phyloP scores from a whole-genome alignment of 2,888 invertebrate species.

The Cetonia aurata region DNA sequence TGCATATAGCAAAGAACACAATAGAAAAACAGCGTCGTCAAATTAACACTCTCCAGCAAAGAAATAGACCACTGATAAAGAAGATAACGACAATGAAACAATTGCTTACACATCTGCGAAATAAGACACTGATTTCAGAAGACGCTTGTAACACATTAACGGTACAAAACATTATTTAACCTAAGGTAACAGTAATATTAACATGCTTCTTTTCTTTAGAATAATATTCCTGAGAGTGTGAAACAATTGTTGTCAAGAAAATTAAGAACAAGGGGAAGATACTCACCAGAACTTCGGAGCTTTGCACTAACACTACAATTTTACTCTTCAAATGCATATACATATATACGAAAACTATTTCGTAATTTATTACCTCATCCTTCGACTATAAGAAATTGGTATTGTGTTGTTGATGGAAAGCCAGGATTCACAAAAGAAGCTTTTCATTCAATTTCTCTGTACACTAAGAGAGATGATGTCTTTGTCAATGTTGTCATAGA shows the following conservation, averaged over 20 bases:
- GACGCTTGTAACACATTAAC: slow-evolving; percentile 43
- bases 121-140: slow-evolving; percentile 42
- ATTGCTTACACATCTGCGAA: slow-evolving; percentile 39
- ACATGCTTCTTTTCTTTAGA: slow-evolving; percentile 10
- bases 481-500: slow-evolving; percentile 53
- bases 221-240: not conserved
- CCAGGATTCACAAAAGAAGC: slow-evolving; percentile 37
- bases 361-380: slow-evolving; percentile 37
- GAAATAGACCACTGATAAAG: slow-evolving; percentile 35
- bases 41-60: slow-evolving; percentile 33
- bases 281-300: slow-evolving; percentile 27
- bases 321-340: slow-evolving; percentile 42
- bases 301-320: slow-evolving; percentile 41
- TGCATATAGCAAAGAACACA: slow-evolving; percentile 35
- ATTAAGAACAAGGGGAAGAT: not conserved
- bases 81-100: slow-evolving; percentile 40
- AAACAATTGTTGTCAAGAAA: not conserved
- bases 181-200: no score
- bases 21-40: slow-evolving; percentile 20
- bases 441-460: slow-evolving; percentile 52
- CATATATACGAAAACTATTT: slow-evolving; percentile 14
- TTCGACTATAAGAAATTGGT: slow-evolving; percentile 30
- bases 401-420: slow-evolving; percentile 30
- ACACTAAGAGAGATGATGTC: slow-evolving; percentile 41
- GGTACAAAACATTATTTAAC: slow-evolving; percentile 27